phyloP scores from a whole-genome alignment of 2,888 invertebrate species.

The Eubasilissa splendida region DNA sequence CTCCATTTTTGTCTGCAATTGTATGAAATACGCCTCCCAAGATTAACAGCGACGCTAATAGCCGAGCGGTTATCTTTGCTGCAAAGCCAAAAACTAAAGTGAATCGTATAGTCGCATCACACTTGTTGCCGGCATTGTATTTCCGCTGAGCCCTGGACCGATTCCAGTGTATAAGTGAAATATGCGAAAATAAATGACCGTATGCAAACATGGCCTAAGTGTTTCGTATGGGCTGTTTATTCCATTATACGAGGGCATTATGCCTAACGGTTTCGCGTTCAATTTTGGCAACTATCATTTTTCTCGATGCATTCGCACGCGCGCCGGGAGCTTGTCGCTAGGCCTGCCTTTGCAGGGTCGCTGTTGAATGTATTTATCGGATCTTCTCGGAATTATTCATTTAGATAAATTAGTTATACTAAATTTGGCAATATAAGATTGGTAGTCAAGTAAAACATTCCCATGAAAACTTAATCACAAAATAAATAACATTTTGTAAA shows the following conservation, averaged over 20 bases:
- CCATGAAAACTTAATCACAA: no score
- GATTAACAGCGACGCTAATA: conserved; percentile 35
- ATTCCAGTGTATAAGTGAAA: conserved; percentile 60
- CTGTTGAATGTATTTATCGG: no score
- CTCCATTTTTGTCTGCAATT: conserved; percentile 25
- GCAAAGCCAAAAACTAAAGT: conserved; percentile 43
- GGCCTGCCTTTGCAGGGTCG: neutral
- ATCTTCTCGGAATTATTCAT: no score
- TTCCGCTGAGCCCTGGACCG: conserved; percentile 59
- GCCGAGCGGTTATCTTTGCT: conserved; percentile 29
- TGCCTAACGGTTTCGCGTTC: conserved; percentile 51
- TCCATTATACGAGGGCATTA: conserved; percentile 57
- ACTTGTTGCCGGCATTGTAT: conserved; percentile 55
- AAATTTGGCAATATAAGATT: no score
- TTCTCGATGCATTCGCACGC: conserved; percentile 42
- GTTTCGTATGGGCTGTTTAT: conserved; percentile 58
- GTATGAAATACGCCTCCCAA: conserved; percentile 27
- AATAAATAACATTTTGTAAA: no score
- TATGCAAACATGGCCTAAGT: conserved; percentile 57
- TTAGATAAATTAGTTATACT: no score
- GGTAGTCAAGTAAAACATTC: no score
- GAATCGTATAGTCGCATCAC: conserved; percentile 22
- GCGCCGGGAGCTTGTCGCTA: conserved; percentile 18
- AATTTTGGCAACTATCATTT: conserved; percentile 58
- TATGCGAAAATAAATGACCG: conserved; percentile 59